Conservation (phyloP, 2,113 vertebrate genomes). For the Coregonus clupeaformis region DNA sequence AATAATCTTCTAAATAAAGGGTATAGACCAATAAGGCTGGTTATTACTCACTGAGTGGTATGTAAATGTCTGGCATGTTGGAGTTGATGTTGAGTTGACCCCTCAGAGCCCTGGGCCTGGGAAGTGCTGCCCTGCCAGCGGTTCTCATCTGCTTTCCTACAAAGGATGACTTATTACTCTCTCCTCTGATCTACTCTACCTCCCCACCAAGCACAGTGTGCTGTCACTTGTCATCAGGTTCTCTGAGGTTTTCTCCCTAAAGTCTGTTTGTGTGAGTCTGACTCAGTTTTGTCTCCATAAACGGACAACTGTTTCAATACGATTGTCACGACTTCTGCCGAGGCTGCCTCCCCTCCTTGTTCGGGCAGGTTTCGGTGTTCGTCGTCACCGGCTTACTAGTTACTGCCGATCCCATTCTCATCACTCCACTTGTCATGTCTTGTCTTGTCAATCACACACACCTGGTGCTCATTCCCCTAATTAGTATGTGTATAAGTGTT, state of each 20-base stretch:
- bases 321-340: no score
- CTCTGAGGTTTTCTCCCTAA: background rate
- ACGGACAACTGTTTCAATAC: no score
- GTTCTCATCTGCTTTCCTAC: slow-evolving; percentile 1
- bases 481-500: no score
- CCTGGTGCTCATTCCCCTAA: no score
- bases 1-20: background rate
- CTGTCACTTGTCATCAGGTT: slow-evolving; percentile 17
- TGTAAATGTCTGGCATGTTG: slow-evolving; percentile 10
- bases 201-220: slow-evolving; percentile 4
- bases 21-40: background rate
- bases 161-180: slow-evolving; percentile 1
- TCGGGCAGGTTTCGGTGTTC: no score
- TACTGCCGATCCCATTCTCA: no score
- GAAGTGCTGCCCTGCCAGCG: slow-evolving; percentile 4
- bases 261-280: background rate
- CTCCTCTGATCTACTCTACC: background rate
- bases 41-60: slow-evolving; percentile 20
- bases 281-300: background rate
- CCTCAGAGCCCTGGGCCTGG: slow-evolving; percentile 4
- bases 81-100: background rate
- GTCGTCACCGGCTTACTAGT: no score
- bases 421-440: no score
- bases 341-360: no score
- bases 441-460: no score